These are phyloP conservation scores for Fulmarus glacialis DNA, from an alignment of 2,113 vertebrate species.

Conservation along the genomic window DNA sequence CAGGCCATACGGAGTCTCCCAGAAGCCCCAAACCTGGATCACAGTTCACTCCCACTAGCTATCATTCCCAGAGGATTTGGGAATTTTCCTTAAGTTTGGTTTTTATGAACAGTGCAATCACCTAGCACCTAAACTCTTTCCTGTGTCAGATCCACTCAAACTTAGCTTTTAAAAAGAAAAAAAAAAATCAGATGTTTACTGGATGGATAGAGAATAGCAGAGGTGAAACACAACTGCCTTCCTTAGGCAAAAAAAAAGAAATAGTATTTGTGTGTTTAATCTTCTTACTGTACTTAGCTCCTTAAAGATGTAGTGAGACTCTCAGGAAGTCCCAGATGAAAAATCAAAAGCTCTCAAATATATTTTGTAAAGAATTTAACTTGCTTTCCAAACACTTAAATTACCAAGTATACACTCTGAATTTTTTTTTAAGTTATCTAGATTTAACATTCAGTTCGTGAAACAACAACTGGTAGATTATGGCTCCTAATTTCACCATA, in stretches of 20 bases:
- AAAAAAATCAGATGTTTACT: neutral
- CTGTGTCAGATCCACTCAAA: neutral
- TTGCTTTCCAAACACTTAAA: neutral
- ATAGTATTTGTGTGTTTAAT: neutral
- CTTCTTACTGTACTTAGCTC: neutral
- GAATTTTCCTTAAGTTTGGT: neutral
- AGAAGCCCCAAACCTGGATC: neutral
- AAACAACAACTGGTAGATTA: neutral
- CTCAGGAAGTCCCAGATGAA: neutral
- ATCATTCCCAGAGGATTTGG: neutral
- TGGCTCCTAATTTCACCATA: neutral
- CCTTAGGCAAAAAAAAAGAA: neutral
- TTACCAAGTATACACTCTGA: neutral
- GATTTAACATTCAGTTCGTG: neutral
- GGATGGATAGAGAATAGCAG: neutral
- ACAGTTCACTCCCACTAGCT: neutral
- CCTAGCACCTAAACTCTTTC: neutral
- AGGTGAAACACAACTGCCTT: neutral
- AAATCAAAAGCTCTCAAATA: neutral
- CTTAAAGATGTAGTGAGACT: neutral
- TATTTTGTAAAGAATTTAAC: neutral
- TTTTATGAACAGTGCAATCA: neutral
- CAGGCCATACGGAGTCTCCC: neutral
- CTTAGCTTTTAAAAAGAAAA: neutral
- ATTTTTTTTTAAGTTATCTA: neutral